These are phyloP conservation scores for Xanthostigma xanthostigma DNA, from an alignment of 2,888 invertebrate genomes.

Conservation along the genomic window DNA sequence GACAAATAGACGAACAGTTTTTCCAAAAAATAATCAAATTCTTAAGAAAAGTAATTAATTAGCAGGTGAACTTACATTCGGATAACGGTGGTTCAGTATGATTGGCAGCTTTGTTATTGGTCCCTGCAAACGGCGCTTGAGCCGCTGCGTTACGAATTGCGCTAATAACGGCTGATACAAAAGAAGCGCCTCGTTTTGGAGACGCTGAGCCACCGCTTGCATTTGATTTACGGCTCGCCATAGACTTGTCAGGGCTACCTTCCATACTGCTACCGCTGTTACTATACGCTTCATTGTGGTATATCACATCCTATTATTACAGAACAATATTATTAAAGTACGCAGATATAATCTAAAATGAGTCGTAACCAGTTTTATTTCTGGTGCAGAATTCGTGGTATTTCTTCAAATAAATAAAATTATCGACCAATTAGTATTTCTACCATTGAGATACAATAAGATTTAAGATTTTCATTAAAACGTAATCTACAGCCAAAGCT, in stretches of 20 bases:
- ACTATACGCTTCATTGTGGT: conserved; percentile 63
- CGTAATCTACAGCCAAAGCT: too few relatives aligned
- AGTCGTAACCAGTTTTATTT: too few relatives aligned
- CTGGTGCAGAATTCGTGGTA: too few relatives aligned
- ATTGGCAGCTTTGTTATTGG: conserved; percentile 9
- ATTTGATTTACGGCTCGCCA: conserved; percentile 14
- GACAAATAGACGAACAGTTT: too few relatives aligned
- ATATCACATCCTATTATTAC: conserved; percentile 47
- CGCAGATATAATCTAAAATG: too few relatives aligned
- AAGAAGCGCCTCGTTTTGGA: conserved; percentile 47
- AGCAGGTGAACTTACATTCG: background rate
- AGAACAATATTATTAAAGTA: background rate
- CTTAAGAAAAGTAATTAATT: too few relatives aligned
- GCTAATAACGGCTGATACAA: conserved; percentile 58
- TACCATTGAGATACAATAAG: too few relatives aligned
- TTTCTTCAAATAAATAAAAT: too few relatives aligned
- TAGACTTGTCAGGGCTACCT: conserved; percentile 41
- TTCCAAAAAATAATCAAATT: too few relatives aligned
- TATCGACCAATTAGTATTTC: too few relatives aligned
- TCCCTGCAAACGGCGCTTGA: conserved; percentile 17
- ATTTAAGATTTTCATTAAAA: too few relatives aligned
- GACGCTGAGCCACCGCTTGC: conserved; percentile 29
- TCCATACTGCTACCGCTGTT: conserved; percentile 57
- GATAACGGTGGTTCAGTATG: background rate
- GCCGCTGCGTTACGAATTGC: conserved; percentile 45